These are phyloP conservation scores for Hirudo medicinalis DNA, from an alignment of 1,140 invertebrate genomes.

Conservation along the genomic window DNA sequence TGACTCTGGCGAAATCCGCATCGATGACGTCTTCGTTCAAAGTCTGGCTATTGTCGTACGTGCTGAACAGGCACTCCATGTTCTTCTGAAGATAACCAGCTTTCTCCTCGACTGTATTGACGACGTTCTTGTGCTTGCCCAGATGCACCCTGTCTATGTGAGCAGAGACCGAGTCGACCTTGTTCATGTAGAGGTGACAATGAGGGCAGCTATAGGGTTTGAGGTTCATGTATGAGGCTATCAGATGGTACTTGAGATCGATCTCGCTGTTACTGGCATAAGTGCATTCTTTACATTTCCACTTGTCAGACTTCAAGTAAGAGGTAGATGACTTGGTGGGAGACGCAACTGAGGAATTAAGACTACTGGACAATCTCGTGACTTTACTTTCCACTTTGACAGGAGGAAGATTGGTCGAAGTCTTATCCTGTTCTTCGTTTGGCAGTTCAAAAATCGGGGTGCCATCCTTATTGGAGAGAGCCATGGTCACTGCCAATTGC, in stretches of 20 bases:
- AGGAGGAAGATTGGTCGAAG: neutral
- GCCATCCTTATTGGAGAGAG: neutral
- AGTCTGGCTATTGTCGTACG: neutral
- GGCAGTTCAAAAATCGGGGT: slow-evolving; percentile 9
- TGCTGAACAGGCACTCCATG: slow-evolving; percentile 8
- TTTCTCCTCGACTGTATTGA: slow-evolving; percentile 13
- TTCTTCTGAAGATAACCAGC: slow-evolving; percentile 11
- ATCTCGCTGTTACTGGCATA: slow-evolving; percentile 3
- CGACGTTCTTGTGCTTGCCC: neutral
- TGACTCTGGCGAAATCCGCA: neutral
- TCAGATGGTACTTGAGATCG: slow-evolving; percentile 16
- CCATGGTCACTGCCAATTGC: slow-evolving; percentile 15
- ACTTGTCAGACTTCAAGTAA: neutral
- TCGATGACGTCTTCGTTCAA: neutral
- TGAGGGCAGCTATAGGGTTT: slow-evolving; percentile 21
- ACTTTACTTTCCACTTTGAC: slow-evolving; percentile 10
- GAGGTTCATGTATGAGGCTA: slow-evolving; percentile 17
- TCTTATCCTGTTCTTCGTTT: neutral
- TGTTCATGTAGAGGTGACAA: slow-evolving; percentile 18
- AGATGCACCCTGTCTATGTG: slow-evolving; percentile 18
- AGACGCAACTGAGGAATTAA: too few relatives aligned
- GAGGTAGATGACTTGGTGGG: neutral
- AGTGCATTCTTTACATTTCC: slow-evolving; percentile 15
- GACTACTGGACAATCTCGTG: neutral
- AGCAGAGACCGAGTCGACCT: neutral